Evolutionary conservation across 2,797 vertebrate species (phyloP).

Genomic region (Epinephelus malabaricus): DNA sequence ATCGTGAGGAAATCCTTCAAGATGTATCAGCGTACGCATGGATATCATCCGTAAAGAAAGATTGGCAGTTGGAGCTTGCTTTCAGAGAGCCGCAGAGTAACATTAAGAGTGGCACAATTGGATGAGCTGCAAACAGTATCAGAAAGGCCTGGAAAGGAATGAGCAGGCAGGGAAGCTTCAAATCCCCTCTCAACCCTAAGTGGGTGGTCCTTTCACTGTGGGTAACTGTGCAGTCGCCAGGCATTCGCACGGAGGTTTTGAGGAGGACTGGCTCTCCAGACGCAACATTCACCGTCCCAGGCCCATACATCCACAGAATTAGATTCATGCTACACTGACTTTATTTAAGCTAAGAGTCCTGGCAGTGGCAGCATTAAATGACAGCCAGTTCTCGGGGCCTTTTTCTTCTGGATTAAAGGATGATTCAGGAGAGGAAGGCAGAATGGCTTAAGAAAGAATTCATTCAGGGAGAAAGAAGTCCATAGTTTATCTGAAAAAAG

Average conservation of each 20-base stretch:
- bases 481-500: slow-evolving; percentile 79
- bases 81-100: slow-evolving; percentile 68
- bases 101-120: slow-evolving; percentile 78
- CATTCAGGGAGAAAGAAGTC: slow-evolving; percentile 83
- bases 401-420: slow-evolving; percentile 88
- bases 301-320: slow-evolving; percentile 89
- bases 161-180: slow-evolving; percentile 85
- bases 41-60: slow-evolving; percentile 59
- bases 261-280: slow-evolving; percentile 85
- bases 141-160: slow-evolving; percentile 84
- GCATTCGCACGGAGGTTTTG: slow-evolving; percentile 85
- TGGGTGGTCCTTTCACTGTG: slow-evolving; percentile 91
- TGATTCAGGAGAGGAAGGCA: slow-evolving; percentile 85
- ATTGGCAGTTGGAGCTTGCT: slow-evolving; percentile 68
- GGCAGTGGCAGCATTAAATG: slow-evolving; percentile 86
- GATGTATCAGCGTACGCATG: slow-evolving; percentile 54
- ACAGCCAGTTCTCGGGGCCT: slow-evolving; percentile 85
- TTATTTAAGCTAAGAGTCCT: slow-evolving; percentile 88
- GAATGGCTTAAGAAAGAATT: slow-evolving; percentile 84
- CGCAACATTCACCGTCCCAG: slow-evolving; percentile 84
- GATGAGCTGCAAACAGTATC: slow-evolving; percentile 84
- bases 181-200: slow-evolving; percentile 89
- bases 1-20: slow-evolving; percentile 60
- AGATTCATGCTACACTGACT: slow-evolving; percentile 91
- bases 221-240: slow-evolving; percentile 89